These are phyloP conservation scores for Porites rus DNA, from an alignment of 92 coral and sea anemone species.

Conservation along the genomic window DNA sequence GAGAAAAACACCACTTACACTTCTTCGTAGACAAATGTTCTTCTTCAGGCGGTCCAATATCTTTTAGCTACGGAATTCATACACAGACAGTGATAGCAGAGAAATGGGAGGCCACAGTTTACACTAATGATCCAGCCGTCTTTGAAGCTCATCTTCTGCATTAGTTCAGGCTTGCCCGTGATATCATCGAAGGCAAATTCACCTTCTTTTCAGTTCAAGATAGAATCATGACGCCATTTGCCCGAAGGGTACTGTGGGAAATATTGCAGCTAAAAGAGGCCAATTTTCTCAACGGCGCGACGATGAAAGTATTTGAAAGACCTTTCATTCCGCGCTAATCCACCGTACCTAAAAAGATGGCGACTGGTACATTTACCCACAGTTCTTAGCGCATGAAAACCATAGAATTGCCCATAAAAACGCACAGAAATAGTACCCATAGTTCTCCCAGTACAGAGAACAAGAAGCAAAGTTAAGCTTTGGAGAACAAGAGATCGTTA, in stretches of 20 bases:
- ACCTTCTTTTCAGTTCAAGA: slow-evolving; percentile 78
- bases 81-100: slow-evolving; percentile 67
- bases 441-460: too few relatives aligned
- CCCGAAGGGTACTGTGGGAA: slow-evolving; percentile 59
- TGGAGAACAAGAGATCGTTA: too few relatives aligned
- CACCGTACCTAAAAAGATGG: too few relatives aligned
- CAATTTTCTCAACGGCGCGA: slow-evolving; percentile 39
- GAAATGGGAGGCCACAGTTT: slow-evolving; percentile 83
- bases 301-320: not conserved
- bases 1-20: slow-evolving; percentile 37
- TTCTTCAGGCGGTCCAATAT: slow-evolving; percentile 52
- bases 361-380: too few relatives aligned
- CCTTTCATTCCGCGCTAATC: not conserved
- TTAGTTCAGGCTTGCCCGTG: slow-evolving; percentile 71
- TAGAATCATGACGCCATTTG: slow-evolving; percentile 38
- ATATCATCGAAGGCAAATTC: slow-evolving; percentile 51
- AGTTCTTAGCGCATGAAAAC: too few relatives aligned
- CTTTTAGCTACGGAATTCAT: slow-evolving; percentile 83
- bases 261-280: slow-evolving; percentile 65
- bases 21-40: slow-evolving; percentile 69
- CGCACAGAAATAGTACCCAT: too few relatives aligned
- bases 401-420: too few relatives aligned
- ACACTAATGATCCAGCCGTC: slow-evolving; percentile 73
- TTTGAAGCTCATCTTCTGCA: slow-evolving; percentile 70
- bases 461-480: too few relatives aligned